Percentiles rank a stretch among this genome's conserved stretches.
These are phyloP conservation scores for Conus ventricosus DNA, from an alignment of 1,140 invertebrate genomes.

Conservation along the genomic window DNA sequence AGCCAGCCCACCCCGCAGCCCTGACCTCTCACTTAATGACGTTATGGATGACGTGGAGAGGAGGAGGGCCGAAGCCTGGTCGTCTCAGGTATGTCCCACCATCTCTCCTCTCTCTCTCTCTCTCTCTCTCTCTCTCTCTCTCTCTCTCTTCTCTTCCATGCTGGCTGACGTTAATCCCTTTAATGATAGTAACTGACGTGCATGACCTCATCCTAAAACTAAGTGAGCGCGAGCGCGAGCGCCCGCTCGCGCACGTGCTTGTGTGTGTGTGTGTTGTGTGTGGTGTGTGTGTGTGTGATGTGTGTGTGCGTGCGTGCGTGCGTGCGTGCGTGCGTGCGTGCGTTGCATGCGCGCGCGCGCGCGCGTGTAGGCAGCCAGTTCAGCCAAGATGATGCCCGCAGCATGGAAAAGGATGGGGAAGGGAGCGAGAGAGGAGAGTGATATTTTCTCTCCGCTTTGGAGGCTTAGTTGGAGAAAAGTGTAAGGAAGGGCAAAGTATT, in stretches of 20 bases:
- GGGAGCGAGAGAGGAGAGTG: too few species aligned
- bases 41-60: too few species aligned
- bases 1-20: too few species aligned
- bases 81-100: neutral
- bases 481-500: neutral
- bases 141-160: neutral
- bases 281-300: neutral
- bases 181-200: too few species aligned
- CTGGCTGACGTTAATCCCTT: neutral
- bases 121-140: neutral
- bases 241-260: neutral
- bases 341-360: neutral
- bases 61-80: too few species aligned
- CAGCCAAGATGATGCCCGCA: too few species aligned
- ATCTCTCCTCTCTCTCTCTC: neutral
- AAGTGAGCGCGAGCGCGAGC: neutral
- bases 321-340: neutral
- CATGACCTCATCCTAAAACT: too few species aligned
- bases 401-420: too few species aligned
- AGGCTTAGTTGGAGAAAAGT: neutral
- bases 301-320: neutral
- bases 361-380: neutral
- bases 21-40: too few species aligned
- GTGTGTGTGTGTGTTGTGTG: neutral
- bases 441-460: neutral